Conservation (phyloP, 2,113 vertebrate genomes). For the Lanius collurio region DNA sequence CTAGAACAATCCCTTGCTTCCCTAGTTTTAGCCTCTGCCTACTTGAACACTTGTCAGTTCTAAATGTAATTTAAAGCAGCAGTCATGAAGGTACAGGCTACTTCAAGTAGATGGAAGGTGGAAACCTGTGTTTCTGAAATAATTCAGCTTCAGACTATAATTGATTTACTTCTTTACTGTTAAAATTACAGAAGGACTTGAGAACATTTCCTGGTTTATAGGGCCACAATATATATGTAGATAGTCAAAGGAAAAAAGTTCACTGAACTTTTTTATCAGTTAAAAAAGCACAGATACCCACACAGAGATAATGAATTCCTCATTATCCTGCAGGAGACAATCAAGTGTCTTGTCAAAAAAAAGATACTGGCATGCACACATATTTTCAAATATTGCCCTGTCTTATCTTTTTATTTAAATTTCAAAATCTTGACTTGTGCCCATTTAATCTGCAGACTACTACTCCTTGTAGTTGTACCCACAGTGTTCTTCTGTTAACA, state of each 20-base stretch:
- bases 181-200: not conserved
- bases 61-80: not conserved
- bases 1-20: not conserved
- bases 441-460: not conserved
- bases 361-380: not conserved
- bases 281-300: not conserved
- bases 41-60: not conserved
- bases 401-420: not conserved
- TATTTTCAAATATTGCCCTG: not conserved
- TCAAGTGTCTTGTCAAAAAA: not conserved
- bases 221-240: not conserved
- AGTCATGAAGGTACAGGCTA: not conserved
- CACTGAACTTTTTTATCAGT: not conserved
- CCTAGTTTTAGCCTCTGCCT: not conserved
- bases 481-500: not conserved
- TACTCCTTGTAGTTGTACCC: not conserved
- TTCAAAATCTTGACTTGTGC: not conserved
- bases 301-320: not conserved
- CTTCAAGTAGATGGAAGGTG: not conserved
- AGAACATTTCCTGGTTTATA: not conserved
- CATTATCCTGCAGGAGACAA: not conserved
- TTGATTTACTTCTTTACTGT: not conserved
- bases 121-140: not conserved
- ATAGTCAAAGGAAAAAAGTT: not conserved
- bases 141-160: not conserved